phyloP scores from a whole-genome alignment of 2,113 vertebrate species.

The Heloderma charlesbogerti region DNA sequence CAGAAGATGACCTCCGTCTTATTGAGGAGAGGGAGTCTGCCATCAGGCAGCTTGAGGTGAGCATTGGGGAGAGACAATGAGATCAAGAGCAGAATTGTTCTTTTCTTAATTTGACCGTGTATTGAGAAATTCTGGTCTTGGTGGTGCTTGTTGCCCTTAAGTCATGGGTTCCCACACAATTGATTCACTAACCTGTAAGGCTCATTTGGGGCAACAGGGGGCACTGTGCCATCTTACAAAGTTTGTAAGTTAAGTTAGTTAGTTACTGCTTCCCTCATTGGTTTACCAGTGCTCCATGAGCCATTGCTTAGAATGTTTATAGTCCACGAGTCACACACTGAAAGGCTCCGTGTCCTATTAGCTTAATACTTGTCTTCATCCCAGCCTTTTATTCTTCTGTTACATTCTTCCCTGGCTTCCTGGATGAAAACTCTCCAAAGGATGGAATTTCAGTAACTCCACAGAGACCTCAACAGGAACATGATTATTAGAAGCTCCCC shows the following conservation, averaged over 20 bases:
- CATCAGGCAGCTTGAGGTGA: conserved; percentile 93
- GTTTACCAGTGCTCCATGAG: not conserved
- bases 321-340: too few relatives aligned
- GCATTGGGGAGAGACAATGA: not conserved
- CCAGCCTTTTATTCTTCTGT: not conserved
- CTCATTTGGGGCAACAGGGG: not conserved
- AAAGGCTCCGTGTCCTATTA: not conserved
- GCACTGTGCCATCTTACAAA: not conserved
- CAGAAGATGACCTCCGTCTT: conserved; percentile 91
- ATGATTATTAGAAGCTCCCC: not conserved
- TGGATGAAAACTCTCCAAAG: not conserved
- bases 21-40: conserved; percentile 92
- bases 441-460: not conserved
- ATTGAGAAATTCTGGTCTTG: not conserved
- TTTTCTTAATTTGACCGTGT: not conserved
- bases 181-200: not conserved
- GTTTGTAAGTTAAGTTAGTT: not conserved
- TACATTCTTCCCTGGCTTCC: not conserved
- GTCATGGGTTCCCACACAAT: not conserved
- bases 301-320: not conserved
- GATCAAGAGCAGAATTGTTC: not conserved
- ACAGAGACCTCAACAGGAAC: not conserved
- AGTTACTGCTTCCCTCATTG: not conserved
- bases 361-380: not conserved
- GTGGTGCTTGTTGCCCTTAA: not conserved